A percentile compares a stretch with the other conserved stretches of the same genome.
Evolutionary conservation across 2,888 invertebrate species (phyloP).

Genomic region (Tetropium fuscum): DNA sequence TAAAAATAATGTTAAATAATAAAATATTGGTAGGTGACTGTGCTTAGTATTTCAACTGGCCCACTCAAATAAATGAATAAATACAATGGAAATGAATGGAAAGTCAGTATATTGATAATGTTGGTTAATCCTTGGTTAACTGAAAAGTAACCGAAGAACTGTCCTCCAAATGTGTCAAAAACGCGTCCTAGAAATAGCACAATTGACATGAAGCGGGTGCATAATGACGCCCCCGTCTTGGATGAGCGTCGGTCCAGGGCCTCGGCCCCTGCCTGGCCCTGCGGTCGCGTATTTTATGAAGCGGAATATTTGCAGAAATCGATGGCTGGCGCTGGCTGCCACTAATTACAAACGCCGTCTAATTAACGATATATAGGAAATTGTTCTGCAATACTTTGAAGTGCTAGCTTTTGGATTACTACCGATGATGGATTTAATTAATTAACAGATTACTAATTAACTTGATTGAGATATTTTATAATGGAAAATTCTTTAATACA

Average conservation of each 20-base stretch:
- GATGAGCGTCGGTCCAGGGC: conserved; percentile 17
- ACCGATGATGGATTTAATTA: conserved; percentile 65
- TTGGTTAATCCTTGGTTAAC: too few species aligned
- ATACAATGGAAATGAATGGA: too few species aligned
- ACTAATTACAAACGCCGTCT: conserved; percentile 65
- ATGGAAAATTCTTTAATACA: conserved; percentile 57
- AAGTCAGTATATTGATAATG: too few species aligned
- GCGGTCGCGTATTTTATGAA: conserved; percentile 52
- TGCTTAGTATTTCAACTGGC: too few species aligned
- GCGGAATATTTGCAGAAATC: conserved; percentile 62
- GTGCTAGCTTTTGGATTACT: conserved; percentile 61
- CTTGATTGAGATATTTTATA: conserved; percentile 60
- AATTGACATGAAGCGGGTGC: too few species aligned
- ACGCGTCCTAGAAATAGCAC: too few species aligned
- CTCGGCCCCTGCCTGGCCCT: conserved; percentile 24
- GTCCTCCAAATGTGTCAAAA: too few species aligned
- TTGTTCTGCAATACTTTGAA: conserved; percentile 66
- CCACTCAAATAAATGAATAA: too few species aligned
- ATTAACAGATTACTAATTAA: conserved; percentile 66
- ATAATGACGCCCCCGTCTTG: conserved; percentile 28
- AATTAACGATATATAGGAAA: conserved; percentile 66
- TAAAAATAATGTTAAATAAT: too few species aligned
- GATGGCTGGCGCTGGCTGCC: conserved; percentile 58
- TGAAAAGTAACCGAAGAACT: too few species aligned
- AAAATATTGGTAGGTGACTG: too few species aligned